Evolutionary conservation across 2,888 invertebrate genomes (phyloP).

Genomic region (Tipula lateralis): DNA sequence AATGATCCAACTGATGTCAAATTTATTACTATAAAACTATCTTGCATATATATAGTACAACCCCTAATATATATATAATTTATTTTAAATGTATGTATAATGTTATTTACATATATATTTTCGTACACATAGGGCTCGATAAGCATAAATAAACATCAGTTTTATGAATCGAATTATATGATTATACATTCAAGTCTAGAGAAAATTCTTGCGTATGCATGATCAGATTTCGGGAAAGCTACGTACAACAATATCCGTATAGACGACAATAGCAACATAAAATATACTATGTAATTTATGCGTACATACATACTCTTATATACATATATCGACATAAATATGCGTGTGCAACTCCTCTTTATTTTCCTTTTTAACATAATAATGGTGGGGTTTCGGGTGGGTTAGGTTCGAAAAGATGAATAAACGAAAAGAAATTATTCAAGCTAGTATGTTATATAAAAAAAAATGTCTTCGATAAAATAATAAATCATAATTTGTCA

Average conservation of each 20-base stretch:
- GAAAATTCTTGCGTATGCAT: neutral
- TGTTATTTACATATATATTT: neutral
- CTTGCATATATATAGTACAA: neutral
- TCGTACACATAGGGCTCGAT: neutral
- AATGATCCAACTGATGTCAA: neutral
- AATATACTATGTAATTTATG: neutral
- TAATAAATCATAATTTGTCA: conserved; percentile 24
- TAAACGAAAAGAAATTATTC: neutral
- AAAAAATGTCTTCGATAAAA: neutral
- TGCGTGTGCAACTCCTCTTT: neutral
- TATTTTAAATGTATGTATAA: neutral
- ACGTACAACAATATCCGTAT: neutral
- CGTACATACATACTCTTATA: too few relatives aligned
- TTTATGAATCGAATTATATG: neutral
- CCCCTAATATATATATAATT: neutral
- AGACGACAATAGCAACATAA: neutral
- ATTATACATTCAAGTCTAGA: neutral
- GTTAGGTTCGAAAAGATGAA: neutral
- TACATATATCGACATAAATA: neutral
- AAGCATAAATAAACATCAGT: neutral
- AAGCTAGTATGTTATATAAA: neutral
- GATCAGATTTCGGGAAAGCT: neutral
- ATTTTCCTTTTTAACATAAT: neutral
- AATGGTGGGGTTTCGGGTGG: neutral
- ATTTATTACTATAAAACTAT: neutral